Conservation (phyloP, 2,888 invertebrate genomes). For the Calameuta pallipes region DNA sequence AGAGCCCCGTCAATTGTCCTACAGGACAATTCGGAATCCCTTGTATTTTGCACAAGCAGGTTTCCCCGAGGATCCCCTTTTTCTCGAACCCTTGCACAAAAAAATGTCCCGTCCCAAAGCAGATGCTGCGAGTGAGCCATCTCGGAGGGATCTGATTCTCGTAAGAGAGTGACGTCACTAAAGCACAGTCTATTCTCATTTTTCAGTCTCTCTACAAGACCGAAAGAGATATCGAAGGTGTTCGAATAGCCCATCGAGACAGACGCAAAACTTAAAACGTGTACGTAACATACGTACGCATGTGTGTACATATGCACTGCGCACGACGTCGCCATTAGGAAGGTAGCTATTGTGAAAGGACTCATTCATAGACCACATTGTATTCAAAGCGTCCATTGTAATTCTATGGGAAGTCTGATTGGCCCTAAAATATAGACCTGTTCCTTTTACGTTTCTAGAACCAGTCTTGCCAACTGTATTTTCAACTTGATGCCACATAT, state of each 20-base stretch:
- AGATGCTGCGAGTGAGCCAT: not conserved
- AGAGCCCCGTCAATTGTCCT: not conserved
- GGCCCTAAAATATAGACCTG: conserved; percentile 2
- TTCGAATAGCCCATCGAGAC: not conserved
- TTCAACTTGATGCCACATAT: not conserved
- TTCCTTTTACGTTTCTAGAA: not conserved
- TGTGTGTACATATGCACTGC: not conserved
- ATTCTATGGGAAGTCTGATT: conserved; percentile 1
- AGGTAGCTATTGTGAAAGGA: conserved; percentile 2
- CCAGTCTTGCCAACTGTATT: not conserved
- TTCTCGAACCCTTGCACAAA: not conserved
- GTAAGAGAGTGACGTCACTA: not conserved
- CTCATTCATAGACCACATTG: conserved; percentile 5
- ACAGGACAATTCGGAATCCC: not conserved
- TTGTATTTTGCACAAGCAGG: not conserved
- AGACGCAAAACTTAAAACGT: not conserved
- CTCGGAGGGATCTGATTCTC: not conserved
- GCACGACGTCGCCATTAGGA: not conserved
- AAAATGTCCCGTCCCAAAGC: not conserved
- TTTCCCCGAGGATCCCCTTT: not conserved
- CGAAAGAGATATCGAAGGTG: not conserved
- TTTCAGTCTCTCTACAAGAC: not conserved
- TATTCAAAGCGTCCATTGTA: conserved; percentile 2
- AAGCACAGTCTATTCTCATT: not conserved
- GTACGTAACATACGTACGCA: not conserved